Base-by-base conservation (phyloP, 2,888 invertebrate species). In the Leptinotarsa tumamoca region DNA sequence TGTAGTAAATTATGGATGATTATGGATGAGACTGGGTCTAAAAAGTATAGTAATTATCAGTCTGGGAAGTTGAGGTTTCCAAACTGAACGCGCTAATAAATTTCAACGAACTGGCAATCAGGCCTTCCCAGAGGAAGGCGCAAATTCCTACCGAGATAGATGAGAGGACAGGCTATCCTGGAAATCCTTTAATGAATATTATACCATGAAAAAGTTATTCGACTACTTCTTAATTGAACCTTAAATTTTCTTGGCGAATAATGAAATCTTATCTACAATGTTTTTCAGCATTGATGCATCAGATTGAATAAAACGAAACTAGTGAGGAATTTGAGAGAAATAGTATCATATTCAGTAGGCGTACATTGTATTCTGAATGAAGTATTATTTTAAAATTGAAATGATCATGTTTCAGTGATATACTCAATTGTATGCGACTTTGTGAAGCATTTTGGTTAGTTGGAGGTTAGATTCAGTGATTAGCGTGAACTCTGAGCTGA, bases 161-260 rank as follows among this genome's bases (percentile, higher is more conserved):
- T 63, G 63, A 43, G 63, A 63, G 5, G 5, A 17, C 7, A 10
- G 33, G 33, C 43, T 63, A 18, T 43, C 43, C 33, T 43, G 63
- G 63, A 33, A 63, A 18, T 63, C 63, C n/a, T 43, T 63, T 63
- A 63, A 63, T 63, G 63, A 43, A 18, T 63, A n/a, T 63, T 15
- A 33, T 17, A 7, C 33, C 17, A 7, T 33, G 43, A 3, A 63
- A 63, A n/a, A 63, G 3, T 63, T 33, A 43, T 33, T 63, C 63
- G 2, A 4, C n/a, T 5, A 7, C 23, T 61, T 23, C 15, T 61
- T 61, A 23, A 61, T 61, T 15, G 23, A 14, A 15, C 27, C n/a
- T 27, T 33, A 18, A 17, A 63, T 33, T 63, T 23, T 1, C 1
- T 58, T 58, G 15, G 15, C 23, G 14, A 4, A 17, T 17, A 52